A percentile compares a stretch with the other conserved stretches of the same genome.
Conservation (phyloP, 92 coral and sea anemone genomes). For the Galaxea fascicularis region DNA sequence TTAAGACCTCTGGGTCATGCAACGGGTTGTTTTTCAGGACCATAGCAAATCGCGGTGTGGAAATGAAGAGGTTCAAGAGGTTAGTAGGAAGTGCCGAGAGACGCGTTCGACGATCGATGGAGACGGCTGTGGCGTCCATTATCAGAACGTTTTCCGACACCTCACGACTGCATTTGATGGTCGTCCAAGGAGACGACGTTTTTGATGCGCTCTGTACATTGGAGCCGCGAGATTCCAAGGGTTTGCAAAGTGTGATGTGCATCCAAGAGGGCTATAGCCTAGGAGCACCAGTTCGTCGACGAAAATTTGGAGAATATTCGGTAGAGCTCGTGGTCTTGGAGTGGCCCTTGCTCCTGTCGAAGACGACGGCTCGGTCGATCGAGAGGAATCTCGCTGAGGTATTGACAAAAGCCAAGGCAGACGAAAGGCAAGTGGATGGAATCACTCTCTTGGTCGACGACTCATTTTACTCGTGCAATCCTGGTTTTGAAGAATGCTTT, state of each 20-base stretch:
- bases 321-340: slow-evolving; percentile 1
- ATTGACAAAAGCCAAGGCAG: neutral
- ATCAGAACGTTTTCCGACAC: neutral
- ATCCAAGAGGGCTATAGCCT: neutral
- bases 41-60: neutral
- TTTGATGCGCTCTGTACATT: neutral
- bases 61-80: neutral
- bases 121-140: neutral
- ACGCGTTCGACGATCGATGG: neutral
- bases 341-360: neutral
- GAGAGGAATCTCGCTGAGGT: neutral
- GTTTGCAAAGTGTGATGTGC: neutral
- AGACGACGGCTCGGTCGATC: neutral
- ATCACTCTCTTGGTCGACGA: slow-evolving; percentile 2
- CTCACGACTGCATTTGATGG: neutral
- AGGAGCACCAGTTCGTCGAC: neutral
- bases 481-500: neutral
- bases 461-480: neutral
- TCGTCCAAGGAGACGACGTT: slow-evolving; percentile 17
- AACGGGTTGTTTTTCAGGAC: neutral
- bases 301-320: slow-evolving; percentile 6
- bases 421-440: neutral
- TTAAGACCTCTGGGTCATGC: too few relatives aligned
- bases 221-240: neutral
- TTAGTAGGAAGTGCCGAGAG: neutral